Conservation (phyloP, 1,140 invertebrate species). For the Bombus impatiens region DNA sequence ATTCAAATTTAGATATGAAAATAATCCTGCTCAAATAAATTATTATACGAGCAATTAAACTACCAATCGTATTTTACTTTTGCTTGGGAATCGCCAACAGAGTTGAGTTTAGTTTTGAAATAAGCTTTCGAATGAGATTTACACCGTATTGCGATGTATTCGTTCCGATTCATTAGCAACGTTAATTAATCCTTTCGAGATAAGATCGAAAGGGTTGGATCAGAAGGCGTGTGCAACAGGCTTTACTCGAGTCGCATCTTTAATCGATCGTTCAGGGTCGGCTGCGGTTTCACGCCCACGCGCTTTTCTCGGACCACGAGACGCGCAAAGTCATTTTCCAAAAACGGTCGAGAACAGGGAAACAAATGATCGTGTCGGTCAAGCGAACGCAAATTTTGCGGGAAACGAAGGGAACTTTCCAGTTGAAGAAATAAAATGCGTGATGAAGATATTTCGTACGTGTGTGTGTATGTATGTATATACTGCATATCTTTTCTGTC, state of each 20-base stretch:
- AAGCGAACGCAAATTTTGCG: not conserved
- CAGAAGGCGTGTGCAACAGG: constrained; percentile 15
- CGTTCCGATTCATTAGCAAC: not conserved
- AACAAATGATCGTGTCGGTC: not conserved
- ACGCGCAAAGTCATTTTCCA: not conserved
- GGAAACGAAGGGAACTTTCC: constrained; percentile 33
- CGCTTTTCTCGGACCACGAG: not conserved
- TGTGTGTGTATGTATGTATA: constrained; percentile 29
- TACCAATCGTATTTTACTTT: not conserved
- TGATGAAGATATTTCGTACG: constrained; percentile 51
- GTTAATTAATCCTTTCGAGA: not conserved
- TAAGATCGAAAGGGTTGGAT: not conserved
- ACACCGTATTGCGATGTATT: not conserved
- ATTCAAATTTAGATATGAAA: not conserved
- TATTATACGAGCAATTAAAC: not conserved
- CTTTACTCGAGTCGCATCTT: constrained; percentile 18
- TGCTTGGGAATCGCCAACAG: not conserved
- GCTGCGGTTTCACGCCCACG: constrained; percentile 9
- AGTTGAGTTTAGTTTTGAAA: not conserved
- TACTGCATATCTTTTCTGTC: not conserved
- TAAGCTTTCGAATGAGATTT: not conserved
- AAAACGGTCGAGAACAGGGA: not conserved
- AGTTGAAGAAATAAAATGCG: constrained; percentile 53
- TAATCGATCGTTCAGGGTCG: constrained; percentile 28
- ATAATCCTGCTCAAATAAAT: not conserved